Percentiles rank a stretch among this genome's conserved stretches.
phyloP scores from a whole-genome alignment of 2,888 invertebrate genomes.

The Hirudinaria manillensis region DNA sequence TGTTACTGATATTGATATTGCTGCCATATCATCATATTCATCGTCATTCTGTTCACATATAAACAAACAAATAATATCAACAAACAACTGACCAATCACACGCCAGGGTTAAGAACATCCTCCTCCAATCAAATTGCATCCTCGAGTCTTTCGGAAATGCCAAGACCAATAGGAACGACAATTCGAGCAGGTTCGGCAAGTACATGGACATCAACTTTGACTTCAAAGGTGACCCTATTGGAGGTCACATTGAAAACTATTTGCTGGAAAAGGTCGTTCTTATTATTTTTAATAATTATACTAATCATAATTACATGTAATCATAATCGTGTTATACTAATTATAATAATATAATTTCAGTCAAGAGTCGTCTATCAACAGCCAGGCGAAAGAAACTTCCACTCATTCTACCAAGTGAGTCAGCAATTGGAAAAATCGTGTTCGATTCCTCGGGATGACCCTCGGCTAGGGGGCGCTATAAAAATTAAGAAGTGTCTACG shows the following conservation, averaged over 20 bases:
- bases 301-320: background rate
- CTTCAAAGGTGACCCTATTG: constrained; percentile 94
- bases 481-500: too few relatives aligned
- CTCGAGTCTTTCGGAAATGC: constrained; percentile 97
- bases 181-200: constrained; percentile 92
- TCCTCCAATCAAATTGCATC: constrained; percentile 91
- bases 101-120: constrained; percentile 85
- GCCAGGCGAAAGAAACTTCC: constrained; percentile 90
- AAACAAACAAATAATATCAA: too few relatives aligned
- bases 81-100: too few relatives aligned
- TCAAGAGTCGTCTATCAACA: constrained; percentile 92
- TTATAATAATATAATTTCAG: constrained; percentile 44
- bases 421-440: too few relatives aligned
- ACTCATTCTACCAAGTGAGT: constrained; percentile 84
- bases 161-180: constrained; percentile 94
- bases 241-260: constrained; percentile 94
- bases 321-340: too few relatives aligned
- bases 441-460: too few relatives aligned
- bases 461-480: too few relatives aligned
- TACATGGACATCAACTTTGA: constrained; percentile 99
- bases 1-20: too few relatives aligned
- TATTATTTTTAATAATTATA: background rate
- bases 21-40: too few relatives aligned
- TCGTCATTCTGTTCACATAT: too few relatives aligned
- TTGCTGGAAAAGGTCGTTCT: constrained; percentile 73